Evolutionary conservation across 2,888 invertebrate species (phyloP).

Genomic region (Lithophane ornitopus): DNA sequence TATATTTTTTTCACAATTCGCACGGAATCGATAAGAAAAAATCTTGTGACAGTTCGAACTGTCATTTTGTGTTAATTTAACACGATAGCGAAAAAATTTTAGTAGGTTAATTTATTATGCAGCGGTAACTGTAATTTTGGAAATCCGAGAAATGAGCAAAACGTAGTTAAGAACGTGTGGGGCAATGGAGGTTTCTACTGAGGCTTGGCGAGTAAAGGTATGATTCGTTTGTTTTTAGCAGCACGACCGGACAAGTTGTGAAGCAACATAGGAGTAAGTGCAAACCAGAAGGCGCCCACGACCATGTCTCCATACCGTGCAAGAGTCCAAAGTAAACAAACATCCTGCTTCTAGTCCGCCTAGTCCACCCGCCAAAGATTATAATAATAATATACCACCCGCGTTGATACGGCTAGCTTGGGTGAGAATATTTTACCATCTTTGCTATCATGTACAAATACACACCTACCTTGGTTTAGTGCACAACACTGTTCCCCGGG

Average conservation of each 20-base stretch:
- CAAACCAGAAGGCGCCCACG: neutral
- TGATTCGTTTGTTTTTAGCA: too few relatives aligned
- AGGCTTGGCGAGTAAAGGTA: conserved; percentile 11
- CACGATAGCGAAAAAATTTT: neutral
- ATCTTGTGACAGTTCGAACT: neutral
- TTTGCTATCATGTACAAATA: too few relatives aligned
- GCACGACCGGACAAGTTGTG: neutral
- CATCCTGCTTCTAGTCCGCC: too few relatives aligned
- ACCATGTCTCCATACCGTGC: neutral
- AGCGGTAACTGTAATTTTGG: neutral
- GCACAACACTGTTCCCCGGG: too few relatives aligned
- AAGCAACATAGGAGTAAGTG: neutral
- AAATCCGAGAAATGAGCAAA: neutral
- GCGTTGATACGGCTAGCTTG: too few relatives aligned
- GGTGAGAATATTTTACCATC: too few relatives aligned
- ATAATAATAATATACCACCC: too few relatives aligned
- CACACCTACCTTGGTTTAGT: too few relatives aligned
- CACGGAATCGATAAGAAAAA: neutral
- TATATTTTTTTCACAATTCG: neutral
- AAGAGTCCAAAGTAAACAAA: too few relatives aligned
- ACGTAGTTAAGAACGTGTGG: neutral
- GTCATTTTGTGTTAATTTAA: conserved; percentile 1
- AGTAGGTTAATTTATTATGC: neutral
- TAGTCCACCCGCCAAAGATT: too few relatives aligned
- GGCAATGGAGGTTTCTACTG: neutral